A percentile compares a stretch with the other conserved stretches of the same genome.
Evolutionary conservation across 1,140 invertebrate species (phyloP).

Genomic region (Drosophila seguyi): DNA sequence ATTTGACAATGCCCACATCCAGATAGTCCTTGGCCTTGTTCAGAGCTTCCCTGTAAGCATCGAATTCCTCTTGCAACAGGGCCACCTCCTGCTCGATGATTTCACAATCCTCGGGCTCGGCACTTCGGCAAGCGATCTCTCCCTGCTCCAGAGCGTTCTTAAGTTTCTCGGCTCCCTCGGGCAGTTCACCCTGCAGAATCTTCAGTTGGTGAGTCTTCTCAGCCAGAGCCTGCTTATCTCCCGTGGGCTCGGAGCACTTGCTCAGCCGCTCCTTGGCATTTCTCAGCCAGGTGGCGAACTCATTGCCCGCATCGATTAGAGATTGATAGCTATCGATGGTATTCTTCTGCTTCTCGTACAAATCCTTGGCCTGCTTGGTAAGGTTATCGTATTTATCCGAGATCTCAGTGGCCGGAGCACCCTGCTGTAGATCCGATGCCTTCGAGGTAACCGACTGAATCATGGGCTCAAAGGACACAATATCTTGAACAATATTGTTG

Average conservation of each 20-base stretch:
- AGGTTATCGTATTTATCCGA: slow-evolving; percentile 95
- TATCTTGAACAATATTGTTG: slow-evolving; percentile 97
- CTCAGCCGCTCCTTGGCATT: slow-evolving; percentile 95
- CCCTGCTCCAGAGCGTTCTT: slow-evolving; percentile 93
- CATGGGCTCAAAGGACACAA: slow-evolving; percentile 97
- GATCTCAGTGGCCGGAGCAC: slow-evolving; percentile 94
- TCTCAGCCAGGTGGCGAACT: slow-evolving; percentile 96
- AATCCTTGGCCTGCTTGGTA: slow-evolving; percentile 94
- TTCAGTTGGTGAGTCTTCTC: slow-evolving; percentile 94
- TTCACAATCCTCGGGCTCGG: slow-evolving; percentile 94
- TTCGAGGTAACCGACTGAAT: slow-evolving; percentile 96
- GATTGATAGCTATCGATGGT: slow-evolving; percentile 95
- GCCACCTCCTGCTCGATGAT: slow-evolving; percentile 96
- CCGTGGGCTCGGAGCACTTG: slow-evolving; percentile 97
- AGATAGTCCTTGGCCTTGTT: slow-evolving; percentile 93
- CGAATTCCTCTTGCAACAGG: slow-evolving; percentile 94
- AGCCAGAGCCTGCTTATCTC: slow-evolving; percentile 95
- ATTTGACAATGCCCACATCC: slow-evolving; percentile 96
- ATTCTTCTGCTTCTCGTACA: slow-evolving; percentile 96
- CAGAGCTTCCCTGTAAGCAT: slow-evolving; percentile 92
- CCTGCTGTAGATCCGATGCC: slow-evolving; percentile 94
- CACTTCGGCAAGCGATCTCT: slow-evolving; percentile 92
- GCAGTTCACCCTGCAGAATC: slow-evolving; percentile 92
- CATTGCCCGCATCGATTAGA: slow-evolving; percentile 95
- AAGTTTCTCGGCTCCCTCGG: slow-evolving; percentile 92